These are phyloP conservation scores for Aspiorhynchus laticeps DNA, from an alignment of 2,113 vertebrate species.

Conservation along the genomic window DNA sequence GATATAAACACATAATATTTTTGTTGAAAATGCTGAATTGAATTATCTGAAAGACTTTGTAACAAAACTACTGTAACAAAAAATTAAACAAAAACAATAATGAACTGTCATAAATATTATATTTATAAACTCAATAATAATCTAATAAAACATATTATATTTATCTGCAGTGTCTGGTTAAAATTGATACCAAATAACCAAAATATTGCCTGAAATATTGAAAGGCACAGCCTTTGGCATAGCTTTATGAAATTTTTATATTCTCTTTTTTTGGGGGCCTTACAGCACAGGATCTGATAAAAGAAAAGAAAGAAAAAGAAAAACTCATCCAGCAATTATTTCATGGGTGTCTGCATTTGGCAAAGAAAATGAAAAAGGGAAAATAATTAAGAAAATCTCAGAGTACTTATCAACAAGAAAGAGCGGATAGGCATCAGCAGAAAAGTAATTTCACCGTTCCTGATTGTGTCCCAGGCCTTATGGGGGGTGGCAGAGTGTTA, in stretches of 20 bases:
- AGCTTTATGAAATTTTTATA: slow-evolving; percentile 5
- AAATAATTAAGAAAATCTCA: slow-evolving; percentile 57
- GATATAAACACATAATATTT: neutral
- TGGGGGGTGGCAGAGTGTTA: slow-evolving; percentile 63
- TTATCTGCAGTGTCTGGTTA: neutral
- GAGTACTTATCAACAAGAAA: slow-evolving; percentile 52
- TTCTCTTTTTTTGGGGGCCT: neutral
- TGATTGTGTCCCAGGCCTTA: slow-evolving; percentile 50
- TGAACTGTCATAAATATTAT: neutral
- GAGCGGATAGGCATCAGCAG: slow-evolving; percentile 61
- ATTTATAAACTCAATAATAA: slow-evolving; percentile 2
- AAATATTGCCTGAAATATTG: neutral
- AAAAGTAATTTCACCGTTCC: slow-evolving; percentile 64
- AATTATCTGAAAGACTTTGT: neutral
- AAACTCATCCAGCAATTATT: slow-evolving; percentile 26
- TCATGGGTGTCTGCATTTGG: slow-evolving; percentile 47
- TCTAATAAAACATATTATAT: slow-evolving; percentile 10
- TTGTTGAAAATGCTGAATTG: neutral
- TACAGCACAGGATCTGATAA: slow-evolving; percentile 19
- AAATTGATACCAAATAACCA: slow-evolving; percentile 16
- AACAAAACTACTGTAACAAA: neutral
- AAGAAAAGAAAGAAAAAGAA: neutral
- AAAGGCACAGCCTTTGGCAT: slow-evolving; percentile 17
- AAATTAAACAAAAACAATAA: neutral
- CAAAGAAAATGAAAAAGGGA: slow-evolving; percentile 28